Conservation (phyloP, 2,888 invertebrate genomes). For the Fragum fragum region DNA sequence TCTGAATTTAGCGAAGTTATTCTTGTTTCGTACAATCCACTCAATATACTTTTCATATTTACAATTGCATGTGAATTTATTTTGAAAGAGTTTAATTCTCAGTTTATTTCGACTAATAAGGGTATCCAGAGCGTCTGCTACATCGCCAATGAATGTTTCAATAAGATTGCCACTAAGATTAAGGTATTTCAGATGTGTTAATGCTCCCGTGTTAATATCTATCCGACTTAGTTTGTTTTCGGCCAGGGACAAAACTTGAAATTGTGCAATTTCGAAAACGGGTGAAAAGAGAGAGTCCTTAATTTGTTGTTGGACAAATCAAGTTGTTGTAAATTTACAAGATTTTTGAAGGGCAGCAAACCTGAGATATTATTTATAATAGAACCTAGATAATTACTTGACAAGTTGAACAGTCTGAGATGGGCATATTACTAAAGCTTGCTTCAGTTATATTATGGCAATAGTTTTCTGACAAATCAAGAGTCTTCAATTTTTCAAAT, state of each 20-base stretch:
- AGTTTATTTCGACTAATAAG: background rate
- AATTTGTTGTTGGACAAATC: constrained; percentile 18
- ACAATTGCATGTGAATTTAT: background rate
- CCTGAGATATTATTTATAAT: background rate
- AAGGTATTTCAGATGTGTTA: background rate
- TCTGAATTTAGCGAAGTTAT: background rate
- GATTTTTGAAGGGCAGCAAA: background rate
- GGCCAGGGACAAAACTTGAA: background rate
- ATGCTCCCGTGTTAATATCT: background rate
- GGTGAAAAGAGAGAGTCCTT: background rate
- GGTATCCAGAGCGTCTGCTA: background rate
- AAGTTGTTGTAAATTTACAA: background rate
- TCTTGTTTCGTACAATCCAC: background rate
- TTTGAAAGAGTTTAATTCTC: background rate
- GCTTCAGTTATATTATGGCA: constrained; percentile 10
- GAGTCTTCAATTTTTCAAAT: background rate
- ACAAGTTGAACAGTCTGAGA: background rate
- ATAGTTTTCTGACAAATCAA: constrained; percentile 18
- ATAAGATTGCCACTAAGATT: constrained; percentile 11
- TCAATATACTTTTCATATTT: background rate
- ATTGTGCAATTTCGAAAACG: background rate
- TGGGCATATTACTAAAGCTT: constrained; percentile 14
- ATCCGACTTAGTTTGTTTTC: constrained; percentile 3
- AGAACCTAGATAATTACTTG: constrained; percentile 4
- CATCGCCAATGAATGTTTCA: background rate